Evolutionary conservation across 2,113 vertebrate genomes (phyloP), one percentile per base, ranked within the genome.

Genomic region (Puntigrus tetrazona): DNA sequence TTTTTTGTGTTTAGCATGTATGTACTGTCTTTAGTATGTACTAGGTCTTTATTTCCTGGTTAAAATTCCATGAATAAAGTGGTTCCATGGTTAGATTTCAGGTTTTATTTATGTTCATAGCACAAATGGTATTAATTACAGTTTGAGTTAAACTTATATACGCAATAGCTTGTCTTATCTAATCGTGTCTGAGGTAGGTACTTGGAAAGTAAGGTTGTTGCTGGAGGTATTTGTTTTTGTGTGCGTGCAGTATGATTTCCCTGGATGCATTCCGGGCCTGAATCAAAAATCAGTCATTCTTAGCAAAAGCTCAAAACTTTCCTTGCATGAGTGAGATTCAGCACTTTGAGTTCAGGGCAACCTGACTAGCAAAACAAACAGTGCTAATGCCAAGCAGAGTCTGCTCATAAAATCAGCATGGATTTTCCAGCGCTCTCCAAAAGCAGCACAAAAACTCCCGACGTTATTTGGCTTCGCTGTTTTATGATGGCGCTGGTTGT

Each of bases 401-500:
- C 65, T 83, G 74, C 84, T 77, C 81, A 73, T 89, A 81, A 89
- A 89, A 81, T 85, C 61, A 61, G 65, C 86, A 61, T 7, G 63
- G 63, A 85, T 84, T 81, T 86, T 87, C 83, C 73, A 77, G 70
- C 65, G 65, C 18, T 75, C 76, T 76, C 76, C 3, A 59, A 78
- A 76, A 87, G 81, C 88, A 75, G 78, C 55, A 81, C 31, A 36
- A 20, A 79, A 85, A 43, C 67, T 78, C 76, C 82, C 81, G 34
- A 20, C 45, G 72, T 80, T 87, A 67, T 84, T 89, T 88, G 87
- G 83, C 84, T 73, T 85, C 55, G 47, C 47, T 36, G 83, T 87
- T 88, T 90, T 88, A 85, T 85, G 80, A 81, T 81, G 81, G 76
- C 25, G 73, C 63, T 86, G 78, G 72, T 83, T 89, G 83, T 86